Conservation (phyloP, 2,797 vertebrate species). For the Calcarius lapponicus region DNA sequence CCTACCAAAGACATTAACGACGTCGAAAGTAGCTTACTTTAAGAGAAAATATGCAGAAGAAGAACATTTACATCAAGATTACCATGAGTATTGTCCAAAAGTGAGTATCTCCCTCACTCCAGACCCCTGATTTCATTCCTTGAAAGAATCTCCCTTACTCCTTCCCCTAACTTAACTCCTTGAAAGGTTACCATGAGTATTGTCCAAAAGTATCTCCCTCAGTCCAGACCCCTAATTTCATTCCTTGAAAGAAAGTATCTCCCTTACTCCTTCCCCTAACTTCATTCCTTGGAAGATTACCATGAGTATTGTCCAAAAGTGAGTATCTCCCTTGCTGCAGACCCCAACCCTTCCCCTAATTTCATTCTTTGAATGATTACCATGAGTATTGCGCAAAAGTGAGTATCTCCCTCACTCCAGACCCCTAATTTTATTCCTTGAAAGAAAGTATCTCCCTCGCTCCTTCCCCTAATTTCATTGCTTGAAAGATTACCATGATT, state of each 20-base stretch:
- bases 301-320: no score
- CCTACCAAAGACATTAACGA: conserved; percentile 84
- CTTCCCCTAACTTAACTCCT: neutral
- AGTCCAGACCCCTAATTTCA: no score
- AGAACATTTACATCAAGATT: conserved; percentile 93
- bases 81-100: conserved; percentile 96
- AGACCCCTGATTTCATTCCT: neutral
- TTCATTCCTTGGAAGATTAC: no score
- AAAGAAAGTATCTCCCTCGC: no score
- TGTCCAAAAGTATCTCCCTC: no score
- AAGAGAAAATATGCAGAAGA: conserved; percentile 99
- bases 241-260: no score
- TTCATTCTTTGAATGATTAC: conserved; percentile 75
- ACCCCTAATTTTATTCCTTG: no score
- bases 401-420: conserved; percentile 30
- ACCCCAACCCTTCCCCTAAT: no score
- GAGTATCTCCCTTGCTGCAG: no score
- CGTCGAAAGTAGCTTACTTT: conserved; percentile 99
- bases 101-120: conserved; percentile 71
- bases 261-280: no score
- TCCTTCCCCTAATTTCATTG: no score
- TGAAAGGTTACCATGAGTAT: no score
- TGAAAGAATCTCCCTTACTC: neutral
- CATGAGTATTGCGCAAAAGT: conserved; percentile 97
- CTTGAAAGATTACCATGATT: conserved; percentile 85